Base-by-base conservation (phyloP, 2,113 vertebrate genomes). In the Shinisaurus crocodilurus region DNA sequence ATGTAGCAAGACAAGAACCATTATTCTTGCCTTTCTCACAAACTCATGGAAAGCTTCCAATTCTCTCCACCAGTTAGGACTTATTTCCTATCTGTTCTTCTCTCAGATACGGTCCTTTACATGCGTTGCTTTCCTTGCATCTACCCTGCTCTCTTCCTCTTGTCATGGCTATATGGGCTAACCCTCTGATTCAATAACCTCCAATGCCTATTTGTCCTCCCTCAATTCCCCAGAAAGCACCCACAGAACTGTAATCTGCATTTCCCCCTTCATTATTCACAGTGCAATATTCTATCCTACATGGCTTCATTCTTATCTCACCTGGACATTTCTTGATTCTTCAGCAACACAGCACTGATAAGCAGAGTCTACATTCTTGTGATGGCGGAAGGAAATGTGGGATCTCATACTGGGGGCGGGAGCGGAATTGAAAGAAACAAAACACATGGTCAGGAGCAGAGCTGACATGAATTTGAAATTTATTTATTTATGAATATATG, bases 1-100 rank as follows among this genome's bases (percentile, higher is more conserved):
- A 90, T 90, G 83, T 85, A 79, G 83, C n/a, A 86, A 86, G 83
- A 86, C 89, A 90, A 86, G 75, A 86, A 86, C 83, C 63, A 86
- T 86, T 90, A 80, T 90, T 86, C 75, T 90, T 90, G 75, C 63
- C n/a, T 86, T 80, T 70, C 63, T 70, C 89, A 80, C 48, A 85
- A 86, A n/a, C 75, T 80, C 84, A 80, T 57, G 84, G 75, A 86
- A 90, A 80, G 40, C 75, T 40, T 90, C 84, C 89, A 90, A 8
- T 80, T 80, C 75, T 80, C 63, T 80, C 65, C 45, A 57, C 37
- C 45, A 69, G 75, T 80, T 86, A 80, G 29, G 76, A 34, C 18
- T 79, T 76, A 80, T 69, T 63, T 86, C 40, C 63, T 29, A 87
- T 27, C 43, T 48, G 32, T 76, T 48, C 77, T 82, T 82, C 12